phyloP scores from a whole-genome alignment of 1,140 invertebrate genomes.

The Tribolium madens region DNA sequence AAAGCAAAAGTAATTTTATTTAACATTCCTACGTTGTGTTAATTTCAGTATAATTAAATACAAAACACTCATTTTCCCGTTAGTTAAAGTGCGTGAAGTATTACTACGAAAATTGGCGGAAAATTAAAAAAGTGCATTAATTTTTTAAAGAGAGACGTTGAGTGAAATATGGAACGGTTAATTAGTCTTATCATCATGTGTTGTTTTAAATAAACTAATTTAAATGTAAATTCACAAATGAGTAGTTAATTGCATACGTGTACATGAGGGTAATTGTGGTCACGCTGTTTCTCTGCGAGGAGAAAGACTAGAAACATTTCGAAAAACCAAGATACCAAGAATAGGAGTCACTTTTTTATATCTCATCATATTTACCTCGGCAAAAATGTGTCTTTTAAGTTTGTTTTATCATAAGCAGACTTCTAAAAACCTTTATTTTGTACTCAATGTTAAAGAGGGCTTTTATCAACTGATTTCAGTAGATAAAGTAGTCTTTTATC shows the following conservation, averaged over 20 bases:
- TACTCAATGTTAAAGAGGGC: no score
- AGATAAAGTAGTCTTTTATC: no score
- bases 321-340: neutral
- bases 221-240: conserved; percentile 24
- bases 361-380: no score
- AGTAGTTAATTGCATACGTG: neutral
- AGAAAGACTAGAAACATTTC: neutral
- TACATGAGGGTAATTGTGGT: conserved; percentile 1
- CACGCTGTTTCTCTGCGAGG: neutral
- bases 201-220: conserved; percentile 24
- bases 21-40: conserved; percentile 52
- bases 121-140: conserved; percentile 50
- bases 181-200: conserved; percentile 27
- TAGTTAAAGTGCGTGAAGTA: conserved; percentile 48
- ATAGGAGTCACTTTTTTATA: no score
- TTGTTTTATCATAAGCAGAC: no score
- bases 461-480: no score
- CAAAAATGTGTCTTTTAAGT: no score
- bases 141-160: conserved; percentile 39
- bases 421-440: no score
- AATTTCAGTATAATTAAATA: conserved; percentile 53
- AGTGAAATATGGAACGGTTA: conserved; percentile 34
- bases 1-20: conserved; percentile 54
- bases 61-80: conserved; percentile 50
- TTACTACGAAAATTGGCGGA: conserved; percentile 38